These are phyloP conservation scores for Mystacides longicornis DNA, from an alignment of 2,888 invertebrate genomes.

Conservation along the genomic window DNA sequence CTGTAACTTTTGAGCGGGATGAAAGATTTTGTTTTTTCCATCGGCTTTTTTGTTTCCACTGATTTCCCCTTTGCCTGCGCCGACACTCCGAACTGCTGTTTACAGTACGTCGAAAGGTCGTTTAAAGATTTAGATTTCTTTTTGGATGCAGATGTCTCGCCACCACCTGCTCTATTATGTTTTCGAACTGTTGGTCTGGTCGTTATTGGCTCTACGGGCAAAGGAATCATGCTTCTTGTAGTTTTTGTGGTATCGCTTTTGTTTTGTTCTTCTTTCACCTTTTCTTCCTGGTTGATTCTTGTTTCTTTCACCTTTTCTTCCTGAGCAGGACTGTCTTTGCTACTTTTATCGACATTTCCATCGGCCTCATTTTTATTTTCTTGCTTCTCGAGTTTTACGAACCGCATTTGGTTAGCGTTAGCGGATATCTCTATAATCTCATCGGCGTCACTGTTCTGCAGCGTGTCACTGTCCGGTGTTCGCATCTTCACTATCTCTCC, in stretches of 20 bases:
- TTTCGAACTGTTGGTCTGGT: slow-evolving; percentile 31
- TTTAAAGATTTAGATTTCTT: slow-evolving; percentile 45
- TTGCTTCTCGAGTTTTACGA: slow-evolving; percentile 37
- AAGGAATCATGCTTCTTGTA: slow-evolving; percentile 39
- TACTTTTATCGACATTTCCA: neutral
- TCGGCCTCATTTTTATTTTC: slow-evolving; percentile 33
- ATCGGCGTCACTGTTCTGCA: slow-evolving; percentile 52
- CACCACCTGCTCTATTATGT: slow-evolving; percentile 14
- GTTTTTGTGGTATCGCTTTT: neutral
- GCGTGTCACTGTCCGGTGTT: slow-evolving; percentile 76
- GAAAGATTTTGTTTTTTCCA: neutral
- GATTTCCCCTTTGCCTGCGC: slow-evolving; percentile 31
- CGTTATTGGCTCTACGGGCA: slow-evolving; percentile 40
- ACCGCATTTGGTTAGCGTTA: too few species aligned
- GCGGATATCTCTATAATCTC: slow-evolving; percentile 27
- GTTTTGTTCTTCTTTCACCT: slow-evolving; percentile 35
- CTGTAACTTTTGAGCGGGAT: neutral
- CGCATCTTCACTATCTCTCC: slow-evolving; percentile 81
- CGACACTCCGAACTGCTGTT: slow-evolving; percentile 12
- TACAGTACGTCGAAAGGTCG: slow-evolving; percentile 44
- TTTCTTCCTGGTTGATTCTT: slow-evolving; percentile 33
- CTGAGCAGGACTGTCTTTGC: neutral
- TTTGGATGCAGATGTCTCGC: slow-evolving; percentile 7
- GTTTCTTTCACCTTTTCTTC: slow-evolving; percentile 20
- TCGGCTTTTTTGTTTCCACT: neutral